phyloP scores from a whole-genome alignment of 2,888 invertebrate species.

The Epirrhoe tristata region DNA sequence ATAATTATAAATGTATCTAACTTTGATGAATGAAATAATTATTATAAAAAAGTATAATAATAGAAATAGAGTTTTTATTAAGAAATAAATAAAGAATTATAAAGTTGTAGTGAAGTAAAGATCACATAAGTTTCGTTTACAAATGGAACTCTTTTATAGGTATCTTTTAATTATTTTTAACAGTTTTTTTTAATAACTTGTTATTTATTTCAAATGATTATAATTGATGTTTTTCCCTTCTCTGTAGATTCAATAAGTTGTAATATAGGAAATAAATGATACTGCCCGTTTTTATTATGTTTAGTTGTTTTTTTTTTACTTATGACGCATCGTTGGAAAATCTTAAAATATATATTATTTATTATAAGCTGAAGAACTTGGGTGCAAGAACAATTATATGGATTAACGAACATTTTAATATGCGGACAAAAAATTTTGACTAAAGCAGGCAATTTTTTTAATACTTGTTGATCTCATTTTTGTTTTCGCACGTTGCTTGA shows the following conservation, averaged over 20 bases:
- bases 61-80: constrained; percentile 85
- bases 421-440: constrained; percentile 66
- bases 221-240: constrained; percentile 80
- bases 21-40: constrained; percentile 81
- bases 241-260: constrained; percentile 79
- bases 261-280: constrained; percentile 79
- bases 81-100: constrained; percentile 82
- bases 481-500: constrained; percentile 67
- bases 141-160: constrained; percentile 68
- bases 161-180: constrained; percentile 81
- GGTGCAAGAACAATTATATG: constrained; percentile 72
- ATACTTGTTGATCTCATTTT: constrained; percentile 73
- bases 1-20: constrained; percentile 82
- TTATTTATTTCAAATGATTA: constrained; percentile 86
- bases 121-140: constrained; percentile 77
- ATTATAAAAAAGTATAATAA: constrained; percentile 82
- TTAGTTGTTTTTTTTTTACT: constrained; percentile 56
- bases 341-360: constrained; percentile 41
- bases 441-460: constrained; percentile 77
- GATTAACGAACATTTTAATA: constrained; percentile 49
- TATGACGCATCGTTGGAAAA: constrained; percentile 46
- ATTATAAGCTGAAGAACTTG: constrained; percentile 61
- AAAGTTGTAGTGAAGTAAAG: constrained; percentile 73
- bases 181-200: constrained; percentile 82
- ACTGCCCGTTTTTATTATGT: constrained; percentile 79